phyloP scores from a whole-genome alignment of 2,797 vertebrate species.

The Oryzias dopingdopingensis region DNA sequence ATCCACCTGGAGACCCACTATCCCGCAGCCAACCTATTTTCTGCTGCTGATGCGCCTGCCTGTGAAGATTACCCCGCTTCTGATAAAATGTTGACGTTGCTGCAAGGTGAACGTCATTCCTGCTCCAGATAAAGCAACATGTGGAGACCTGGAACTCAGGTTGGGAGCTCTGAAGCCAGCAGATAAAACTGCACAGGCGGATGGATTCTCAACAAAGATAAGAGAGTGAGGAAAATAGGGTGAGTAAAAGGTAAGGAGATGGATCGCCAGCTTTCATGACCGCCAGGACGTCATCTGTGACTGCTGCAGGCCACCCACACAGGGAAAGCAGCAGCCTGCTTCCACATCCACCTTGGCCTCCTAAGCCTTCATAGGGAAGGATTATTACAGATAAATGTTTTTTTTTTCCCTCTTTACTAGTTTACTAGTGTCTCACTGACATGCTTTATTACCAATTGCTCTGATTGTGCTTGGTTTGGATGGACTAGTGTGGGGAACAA shows the following conservation, averaged over 20 bases:
- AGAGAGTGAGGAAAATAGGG: slow-evolving; percentile 30
- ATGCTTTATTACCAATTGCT: slow-evolving; percentile 4
- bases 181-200: slow-evolving; percentile 64
- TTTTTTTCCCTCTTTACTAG: slow-evolving; percentile 15
- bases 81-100: slow-evolving; percentile 72
- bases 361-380: slow-evolving; percentile 42
- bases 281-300: slow-evolving; percentile 55
- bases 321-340: slow-evolving; percentile 46
- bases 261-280: slow-evolving; percentile 45
- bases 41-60: slow-evolving; percentile 49
- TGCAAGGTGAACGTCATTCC: slow-evolving; percentile 72
- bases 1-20: slow-evolving; percentile 22
- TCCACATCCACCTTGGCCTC: slow-evolving; percentile 58
- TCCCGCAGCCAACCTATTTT: slow-evolving; percentile 35
- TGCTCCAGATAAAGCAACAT: slow-evolving; percentile 64
- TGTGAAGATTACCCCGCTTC: slow-evolving; percentile 60
- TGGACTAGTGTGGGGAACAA: not conserved
- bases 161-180: slow-evolving; percentile 55
- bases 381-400: slow-evolving; percentile 54
- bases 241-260: slow-evolving; percentile 31
- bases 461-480: not conserved
- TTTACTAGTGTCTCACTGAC: not conserved
- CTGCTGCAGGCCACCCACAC: slow-evolving; percentile 59
- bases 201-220: slow-evolving; percentile 58
- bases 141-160: slow-evolving; percentile 49